phyloP scores from a whole-genome alignment of 2,797 vertebrate genomes.

The Melanotaenia trifasciata region DNA sequence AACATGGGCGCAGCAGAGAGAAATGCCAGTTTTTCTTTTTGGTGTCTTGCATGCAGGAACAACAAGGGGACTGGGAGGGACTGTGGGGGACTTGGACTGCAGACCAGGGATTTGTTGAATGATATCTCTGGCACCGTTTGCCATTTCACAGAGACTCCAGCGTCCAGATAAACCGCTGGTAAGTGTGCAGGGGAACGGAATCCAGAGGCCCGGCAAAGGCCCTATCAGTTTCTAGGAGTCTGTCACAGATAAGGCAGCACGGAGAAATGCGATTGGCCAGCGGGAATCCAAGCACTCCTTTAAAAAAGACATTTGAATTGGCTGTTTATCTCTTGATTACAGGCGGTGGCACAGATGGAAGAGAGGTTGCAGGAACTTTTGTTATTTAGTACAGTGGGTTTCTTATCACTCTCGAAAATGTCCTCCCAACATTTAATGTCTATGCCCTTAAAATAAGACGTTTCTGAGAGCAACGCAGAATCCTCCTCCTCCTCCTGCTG shows the following conservation, averaged over 20 bases:
- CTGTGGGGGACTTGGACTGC: conserved; percentile 45
- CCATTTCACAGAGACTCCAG: conserved; percentile 79
- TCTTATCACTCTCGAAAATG: conserved; percentile 29
- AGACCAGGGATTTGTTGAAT: conserved; percentile 68
- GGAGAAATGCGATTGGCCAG: conserved; percentile 68
- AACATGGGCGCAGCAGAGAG: conserved; percentile 3
- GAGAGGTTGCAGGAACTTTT: conserved; percentile 25
- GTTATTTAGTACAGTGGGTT: conserved; percentile 5
- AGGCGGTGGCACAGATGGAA: conserved; percentile 57
- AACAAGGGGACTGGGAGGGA: conserved; percentile 41
- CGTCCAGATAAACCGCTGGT: conserved; percentile 79
- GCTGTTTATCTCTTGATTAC: conserved; percentile 76
- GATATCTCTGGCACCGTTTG: conserved; percentile 77
- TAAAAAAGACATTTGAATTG: conserved; percentile 74
- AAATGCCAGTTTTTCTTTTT: conserved; percentile 6
- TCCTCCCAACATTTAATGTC: conserved; percentile 10
- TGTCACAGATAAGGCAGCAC: conserved; percentile 81
- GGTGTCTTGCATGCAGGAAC: conserved; percentile 22
- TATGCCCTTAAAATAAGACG: not conserved
- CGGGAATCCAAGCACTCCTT: conserved; percentile 52
- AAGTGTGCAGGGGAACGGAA: conserved; percentile 82
- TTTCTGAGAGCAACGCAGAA: conserved; percentile 15
- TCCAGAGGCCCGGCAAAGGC: conserved; percentile 72
- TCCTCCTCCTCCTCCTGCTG: conserved; percentile 33
- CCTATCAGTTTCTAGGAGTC: conserved; percentile 83